Base-by-base conservation (phyloP, 2,113 vertebrate species). In the Scomber colias region DNA sequence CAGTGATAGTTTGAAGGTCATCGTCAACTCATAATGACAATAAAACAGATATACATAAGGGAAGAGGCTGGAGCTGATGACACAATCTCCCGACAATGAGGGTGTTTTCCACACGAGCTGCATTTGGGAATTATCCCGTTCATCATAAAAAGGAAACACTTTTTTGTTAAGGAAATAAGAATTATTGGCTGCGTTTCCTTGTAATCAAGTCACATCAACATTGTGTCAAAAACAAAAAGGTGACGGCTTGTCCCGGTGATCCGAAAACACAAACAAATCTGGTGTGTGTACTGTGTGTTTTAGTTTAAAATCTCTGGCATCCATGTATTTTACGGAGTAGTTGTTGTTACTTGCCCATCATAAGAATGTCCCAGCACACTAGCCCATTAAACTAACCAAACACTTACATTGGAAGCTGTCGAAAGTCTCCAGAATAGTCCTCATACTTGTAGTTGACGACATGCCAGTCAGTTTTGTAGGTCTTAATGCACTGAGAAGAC, bases 391-490 rank as follows among this genome's bases (percentile, higher is more conserved):
- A 27, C 75, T 46, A 54, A 64, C 19, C 48, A 67, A 8, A 66
- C 6, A 87, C 97, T 94, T 92, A 99, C 98, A 94, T 97, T 65
- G 97, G 97, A 94, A 99, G 96, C 87, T 99, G 97, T 50, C 97
- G 96, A 89, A 99, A 99, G 85, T 99, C 98, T 89, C 95, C 96
- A 17, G 98, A 98, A 88, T 98, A 99, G 91, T 99, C 98, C 93
- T 99, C 97, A 88, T 96, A 97, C 93, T 97, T 98, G 89, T 98
- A 99, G 84, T 96, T 97, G 92, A 99, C 96, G 30, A 99, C 93
- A 55, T 99, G 97, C 98, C 98, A 99, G 92, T 99, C 97, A 3
- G 97, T 98, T 85, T 97, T 98, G 87, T 99, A 99, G 35, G 97
- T 98, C 94, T 97, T 99, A 90, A 99, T 99, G 92, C 98, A 99